These are phyloP conservation scores for Lampropteryx suffumata DNA, from an alignment of 2,888 invertebrate species.

Conservation along the genomic window DNA sequence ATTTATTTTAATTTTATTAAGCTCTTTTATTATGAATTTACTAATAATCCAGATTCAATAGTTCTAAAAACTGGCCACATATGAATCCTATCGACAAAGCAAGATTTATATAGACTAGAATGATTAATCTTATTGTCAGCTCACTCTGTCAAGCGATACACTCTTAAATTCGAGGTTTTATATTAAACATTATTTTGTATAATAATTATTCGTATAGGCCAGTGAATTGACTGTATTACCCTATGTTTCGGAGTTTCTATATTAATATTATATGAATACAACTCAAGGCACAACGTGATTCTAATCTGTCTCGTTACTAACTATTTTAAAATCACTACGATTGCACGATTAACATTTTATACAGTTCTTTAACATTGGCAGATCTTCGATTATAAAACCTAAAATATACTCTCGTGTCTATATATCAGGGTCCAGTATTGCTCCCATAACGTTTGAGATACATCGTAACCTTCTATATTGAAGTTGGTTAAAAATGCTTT, in stretches of 20 bases:
- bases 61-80: conserved; percentile 25
- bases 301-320: conserved; percentile 50
- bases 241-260: conserved; percentile 60
- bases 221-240: conserved; percentile 76
- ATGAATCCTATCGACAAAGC: conserved; percentile 54
- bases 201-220: conserved; percentile 69
- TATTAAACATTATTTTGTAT: conserved; percentile 56
- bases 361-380: conserved; percentile 58
- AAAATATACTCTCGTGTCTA: conserved; percentile 37
- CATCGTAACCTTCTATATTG: conserved; percentile 30
- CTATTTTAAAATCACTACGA: conserved; percentile 51
- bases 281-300: conserved; percentile 76
- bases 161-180: conserved; percentile 76
- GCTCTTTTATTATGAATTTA: conserved; percentile 19
- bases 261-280: conserved; percentile 64
- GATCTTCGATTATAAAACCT: conserved; percentile 63
- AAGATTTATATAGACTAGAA: conserved; percentile 74
- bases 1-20: conserved; percentile 14
- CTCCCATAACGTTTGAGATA: conserved; percentile 49
- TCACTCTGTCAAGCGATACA: conserved; percentile 69
- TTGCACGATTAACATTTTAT: conserved; percentile 54
- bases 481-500: conserved; percentile 69
- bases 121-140: conserved; percentile 76
- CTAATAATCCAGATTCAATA: conserved; percentile 23
- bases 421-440: conserved; percentile 33